These are phyloP conservation scores for Epicauta chinensis DNA, from an alignment of 1,140 invertebrate species.

Conservation along the genomic window DNA sequence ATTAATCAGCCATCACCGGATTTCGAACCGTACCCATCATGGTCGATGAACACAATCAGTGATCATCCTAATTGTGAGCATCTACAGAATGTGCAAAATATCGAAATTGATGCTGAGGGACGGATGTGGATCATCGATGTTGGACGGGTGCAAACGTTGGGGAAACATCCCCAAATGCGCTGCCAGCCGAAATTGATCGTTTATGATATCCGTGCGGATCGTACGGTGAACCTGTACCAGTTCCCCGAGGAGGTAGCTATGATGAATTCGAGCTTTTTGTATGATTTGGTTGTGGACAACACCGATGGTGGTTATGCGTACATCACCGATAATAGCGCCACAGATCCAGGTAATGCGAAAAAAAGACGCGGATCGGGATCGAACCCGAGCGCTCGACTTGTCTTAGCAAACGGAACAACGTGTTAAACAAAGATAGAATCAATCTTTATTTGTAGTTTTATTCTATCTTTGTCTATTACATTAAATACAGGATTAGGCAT, in stretches of 20 bases:
- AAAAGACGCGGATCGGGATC: too few species aligned
- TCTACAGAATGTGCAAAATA: conserved; percentile 63
- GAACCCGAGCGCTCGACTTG: too few species aligned
- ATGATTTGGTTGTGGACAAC: conserved; percentile 64
- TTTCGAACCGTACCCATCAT: conserved; percentile 61
- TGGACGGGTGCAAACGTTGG: conserved; percentile 47
- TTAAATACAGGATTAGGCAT: too few species aligned
- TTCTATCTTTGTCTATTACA: too few species aligned
- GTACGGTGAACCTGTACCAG: conserved; percentile 48
- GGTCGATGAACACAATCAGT: conserved; percentile 57
- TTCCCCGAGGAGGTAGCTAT: conserved; percentile 50
- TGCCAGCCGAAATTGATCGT: conserved; percentile 62
- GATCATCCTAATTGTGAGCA: conserved; percentile 56
- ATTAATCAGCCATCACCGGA: conserved; percentile 48
- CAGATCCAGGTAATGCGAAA: conserved; percentile 58
- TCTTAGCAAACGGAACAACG: too few species aligned
- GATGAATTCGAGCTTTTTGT: conserved; percentile 50
- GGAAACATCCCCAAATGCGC: conserved; percentile 34
- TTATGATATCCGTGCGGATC: conserved; percentile 51
- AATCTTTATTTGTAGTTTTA: too few species aligned
- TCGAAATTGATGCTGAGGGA: conserved; percentile 59
- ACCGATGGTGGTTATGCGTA: conserved; percentile 60
- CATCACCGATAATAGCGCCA: conserved; percentile 58
- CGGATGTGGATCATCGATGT: conserved; percentile 66
- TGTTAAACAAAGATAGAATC: too few species aligned